phyloP scores from a whole-genome alignment of 2,113 vertebrate species.

The Indri indri region DNA sequence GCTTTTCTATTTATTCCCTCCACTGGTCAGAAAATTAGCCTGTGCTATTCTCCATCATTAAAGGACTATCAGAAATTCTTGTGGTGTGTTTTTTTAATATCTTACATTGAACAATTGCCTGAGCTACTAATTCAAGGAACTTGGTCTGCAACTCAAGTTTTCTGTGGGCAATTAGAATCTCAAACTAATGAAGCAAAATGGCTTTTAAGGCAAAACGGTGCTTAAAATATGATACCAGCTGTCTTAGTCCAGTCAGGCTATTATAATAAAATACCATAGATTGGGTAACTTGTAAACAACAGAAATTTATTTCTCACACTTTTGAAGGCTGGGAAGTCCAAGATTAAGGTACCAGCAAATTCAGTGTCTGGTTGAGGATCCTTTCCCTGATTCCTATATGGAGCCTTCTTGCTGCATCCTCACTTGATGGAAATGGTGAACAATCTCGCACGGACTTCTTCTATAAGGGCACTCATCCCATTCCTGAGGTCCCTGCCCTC shows the following conservation, averaged over 20 bases:
- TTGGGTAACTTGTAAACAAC: neutral
- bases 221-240: neutral
- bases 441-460: neutral
- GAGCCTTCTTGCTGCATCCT: neutral
- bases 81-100: neutral
- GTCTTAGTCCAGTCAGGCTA: neutral
- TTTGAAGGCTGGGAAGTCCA: neutral
- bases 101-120: neutral
- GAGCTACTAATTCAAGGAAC: neutral
- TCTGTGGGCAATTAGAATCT: neutral
- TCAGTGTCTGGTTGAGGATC: neutral
- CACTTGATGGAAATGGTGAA: neutral
- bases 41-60: neutral
- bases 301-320: neutral
- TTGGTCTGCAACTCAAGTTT: neutral
- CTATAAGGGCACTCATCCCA: neutral
- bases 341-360: neutral
- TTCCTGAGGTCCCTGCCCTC: neutral
- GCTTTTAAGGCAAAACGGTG: neutral
- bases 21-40: neutral
- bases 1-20: neutral
- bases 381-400: neutral
- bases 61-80: neutral
- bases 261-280: neutral
- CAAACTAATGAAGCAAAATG: neutral